Base-by-base conservation (phyloP, 2,888 invertebrate genomes). In the Calameuta filiformis region DNA sequence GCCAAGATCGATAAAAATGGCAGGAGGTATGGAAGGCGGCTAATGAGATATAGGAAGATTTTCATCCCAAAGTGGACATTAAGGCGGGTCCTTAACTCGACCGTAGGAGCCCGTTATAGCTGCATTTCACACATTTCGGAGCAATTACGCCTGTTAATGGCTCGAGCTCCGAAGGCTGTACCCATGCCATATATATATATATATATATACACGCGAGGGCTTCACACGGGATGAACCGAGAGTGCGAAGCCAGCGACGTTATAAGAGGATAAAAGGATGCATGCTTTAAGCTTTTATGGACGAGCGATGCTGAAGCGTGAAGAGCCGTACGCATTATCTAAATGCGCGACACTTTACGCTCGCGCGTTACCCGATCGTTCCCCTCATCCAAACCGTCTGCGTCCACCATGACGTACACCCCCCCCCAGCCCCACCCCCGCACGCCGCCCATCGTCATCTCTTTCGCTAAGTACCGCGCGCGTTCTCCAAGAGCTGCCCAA, bases 211-310 rank as follows among this genome's bases (percentile, higher is more conserved):
- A 12, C 12, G 56, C 68, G n/a, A 9, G 35, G 71, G 79, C 75
- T 80, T 75, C 35, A 73, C 80, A 69, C 76, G 69, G 37, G 75
- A 81, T 77, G 81, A 80, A 83, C 81, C 85, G 86, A 85, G 84
- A 85, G 83, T 83, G 85, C 84, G 85, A 84, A 85, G 87, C 85
- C 86, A 86, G 85, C 87, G 86, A 86, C 87, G 89, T 88, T 86
- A 89, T 87, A 89, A 91, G 90, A 90, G 91, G 89, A 91, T 91
- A 90, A 91, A 91, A 91, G 91, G 90, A 91, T 90, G 88, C 88
- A 85, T 85, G 88, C 87, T 88, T 86, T 81, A 83, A 83, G 90
- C 90, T 91, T 90, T 90, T 90, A 90, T 84, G 81, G 40, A 73
- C 73, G 75, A 23, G 80, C 84, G 82, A 82, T 81, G 83, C 81